Evolutionary conservation across 1,140 invertebrate genomes (phyloP).

Genomic region (Lucilia cuprina): DNA sequence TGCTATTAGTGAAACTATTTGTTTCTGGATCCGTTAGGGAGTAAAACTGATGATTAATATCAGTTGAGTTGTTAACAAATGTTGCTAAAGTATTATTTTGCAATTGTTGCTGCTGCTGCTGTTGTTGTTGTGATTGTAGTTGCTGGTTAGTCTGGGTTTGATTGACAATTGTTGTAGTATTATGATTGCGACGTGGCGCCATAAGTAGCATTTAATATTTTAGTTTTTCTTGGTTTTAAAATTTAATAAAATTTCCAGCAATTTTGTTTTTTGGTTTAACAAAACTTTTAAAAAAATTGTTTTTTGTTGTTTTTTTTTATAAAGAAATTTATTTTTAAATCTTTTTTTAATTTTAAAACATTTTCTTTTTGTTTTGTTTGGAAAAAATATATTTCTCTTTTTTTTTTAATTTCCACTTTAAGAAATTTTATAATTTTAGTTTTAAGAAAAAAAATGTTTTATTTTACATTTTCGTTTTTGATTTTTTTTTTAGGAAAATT

Average conservation of each 20-base stretch:
- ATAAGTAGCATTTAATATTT: slow-evolving; percentile 47
- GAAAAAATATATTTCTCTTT: not conserved
- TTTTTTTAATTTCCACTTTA: not conserved
- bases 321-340: not conserved
- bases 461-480: not conserved
- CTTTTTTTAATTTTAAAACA: not conserved
- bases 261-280: not conserved
- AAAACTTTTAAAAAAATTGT: not conserved
- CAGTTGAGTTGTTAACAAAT: not conserved
- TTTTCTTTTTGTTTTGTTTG: not conserved
- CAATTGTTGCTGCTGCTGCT: slow-evolving; percentile 40
- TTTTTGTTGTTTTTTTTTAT: no score
- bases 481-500: not conserved
- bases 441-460: not conserved
- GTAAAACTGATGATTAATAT: not conserved
- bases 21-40: not conserved
- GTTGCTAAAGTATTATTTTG: slow-evolving; percentile 4
- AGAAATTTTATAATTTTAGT: not conserved
- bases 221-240: not conserved
- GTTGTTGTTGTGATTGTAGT: slow-evolving; percentile 34
- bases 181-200: slow-evolving; percentile 55
- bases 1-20: slow-evolving; percentile 39
- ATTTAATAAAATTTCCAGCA: not conserved
- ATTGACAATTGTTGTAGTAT: slow-evolving; percentile 31
- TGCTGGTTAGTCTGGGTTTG: slow-evolving; percentile 39